phyloP scores from a whole-genome alignment of 2,113 vertebrate species.

The Ia io region DNA sequence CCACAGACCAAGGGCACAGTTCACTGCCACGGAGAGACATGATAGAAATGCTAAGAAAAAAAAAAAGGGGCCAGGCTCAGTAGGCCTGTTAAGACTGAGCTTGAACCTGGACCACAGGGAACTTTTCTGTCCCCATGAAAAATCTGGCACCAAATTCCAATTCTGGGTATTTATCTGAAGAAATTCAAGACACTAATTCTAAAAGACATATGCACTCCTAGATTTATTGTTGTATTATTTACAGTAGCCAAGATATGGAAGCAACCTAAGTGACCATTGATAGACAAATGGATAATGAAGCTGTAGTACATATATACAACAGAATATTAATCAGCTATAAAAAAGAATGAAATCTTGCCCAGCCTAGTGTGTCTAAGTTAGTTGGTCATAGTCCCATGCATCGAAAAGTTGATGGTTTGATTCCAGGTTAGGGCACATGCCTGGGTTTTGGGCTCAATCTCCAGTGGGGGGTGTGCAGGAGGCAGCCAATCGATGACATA shows the following conservation, averaged over 20 bases:
- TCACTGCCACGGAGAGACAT: not conserved
- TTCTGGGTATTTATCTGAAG: not conserved
- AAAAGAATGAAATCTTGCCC: not conserved
- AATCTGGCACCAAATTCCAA: not conserved
- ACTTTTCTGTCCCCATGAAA: not conserved
- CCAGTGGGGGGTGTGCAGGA: not conserved
- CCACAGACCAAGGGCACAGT: not conserved
- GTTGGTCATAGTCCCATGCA: not conserved
- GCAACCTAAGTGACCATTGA: not conserved
- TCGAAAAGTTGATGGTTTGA: not conserved
- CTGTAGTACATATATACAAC: not conserved
- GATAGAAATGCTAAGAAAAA: not conserved
- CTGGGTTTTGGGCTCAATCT: not conserved
- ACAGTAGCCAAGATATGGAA: not conserved
- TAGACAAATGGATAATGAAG: not conserved
- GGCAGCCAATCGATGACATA: not conserved
- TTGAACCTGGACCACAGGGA: not conserved
- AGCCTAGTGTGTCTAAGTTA: not conserved
- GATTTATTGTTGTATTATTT: not conserved
- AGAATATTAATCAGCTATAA: not conserved
- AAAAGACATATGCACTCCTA: not conserved
- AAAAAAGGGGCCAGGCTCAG: not conserved
- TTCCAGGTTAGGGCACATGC: not conserved
- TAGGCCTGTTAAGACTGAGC: not conserved
- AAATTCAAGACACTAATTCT: not conserved